These are phyloP conservation scores for Drosophila ochracea DNA, from an alignment of 2,888 invertebrate genomes.

Conservation along the genomic window DNA sequence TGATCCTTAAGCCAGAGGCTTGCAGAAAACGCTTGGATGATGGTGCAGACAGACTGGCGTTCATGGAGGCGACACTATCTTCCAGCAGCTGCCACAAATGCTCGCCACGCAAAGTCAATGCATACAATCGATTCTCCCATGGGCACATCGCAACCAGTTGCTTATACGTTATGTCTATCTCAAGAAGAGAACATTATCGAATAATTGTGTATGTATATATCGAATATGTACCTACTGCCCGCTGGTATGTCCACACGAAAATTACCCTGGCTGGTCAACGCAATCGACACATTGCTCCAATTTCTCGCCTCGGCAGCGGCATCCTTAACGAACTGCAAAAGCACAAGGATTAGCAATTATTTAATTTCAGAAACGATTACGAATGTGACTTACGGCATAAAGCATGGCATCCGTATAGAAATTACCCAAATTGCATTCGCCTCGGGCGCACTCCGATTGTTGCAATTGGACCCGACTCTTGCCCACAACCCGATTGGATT, in stretches of 20 bases:
- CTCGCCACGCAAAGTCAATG: slow-evolving; percentile 89
- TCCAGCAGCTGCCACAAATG: slow-evolving; percentile 88
- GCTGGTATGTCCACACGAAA: slow-evolving; percentile 88
- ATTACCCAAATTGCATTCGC: slow-evolving; percentile 91
- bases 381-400: slow-evolving; percentile 85
- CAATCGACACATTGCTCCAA: slow-evolving; percentile 90
- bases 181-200: not conserved
- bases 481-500: slow-evolving; percentile 87
- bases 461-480: slow-evolving; percentile 87
- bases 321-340: slow-evolving; percentile 63
- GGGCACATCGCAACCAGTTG: slow-evolving; percentile 90
- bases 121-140: slow-evolving; percentile 91
- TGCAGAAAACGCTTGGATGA: slow-evolving; percentile 85
- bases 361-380: not conserved
- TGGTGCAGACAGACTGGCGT: slow-evolving; percentile 41
- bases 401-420: slow-evolving; percentile 90
- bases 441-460: slow-evolving; percentile 87
- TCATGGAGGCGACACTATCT: slow-evolving; percentile 85
- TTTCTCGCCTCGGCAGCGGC: slow-evolving; percentile 79
- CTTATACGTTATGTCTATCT: slow-evolving; percentile 89
- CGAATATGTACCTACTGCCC: slow-evolving; percentile 86
- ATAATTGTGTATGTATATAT: not conserved
- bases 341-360: not conserved
- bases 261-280: slow-evolving; percentile 89
- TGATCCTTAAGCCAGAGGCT: slow-evolving; percentile 86